phyloP scores from a whole-genome alignment of 2,888 invertebrate genomes.

The Glyphotaelius pellucidus region DNA sequence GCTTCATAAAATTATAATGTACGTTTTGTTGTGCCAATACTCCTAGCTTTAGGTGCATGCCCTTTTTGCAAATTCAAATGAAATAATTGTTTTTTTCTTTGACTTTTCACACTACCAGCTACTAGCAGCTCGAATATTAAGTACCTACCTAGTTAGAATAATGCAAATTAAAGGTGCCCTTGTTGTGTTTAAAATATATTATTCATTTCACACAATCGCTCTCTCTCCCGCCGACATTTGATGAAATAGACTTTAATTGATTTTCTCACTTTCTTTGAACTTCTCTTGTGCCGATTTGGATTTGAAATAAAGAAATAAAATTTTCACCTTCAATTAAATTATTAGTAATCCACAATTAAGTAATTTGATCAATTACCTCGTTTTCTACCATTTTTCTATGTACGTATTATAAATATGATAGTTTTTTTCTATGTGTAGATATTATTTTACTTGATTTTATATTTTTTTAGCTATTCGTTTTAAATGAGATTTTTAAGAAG shows the following conservation, averaged over 20 bases:
- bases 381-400: background rate
- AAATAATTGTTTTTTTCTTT: background rate
- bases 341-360: background rate
- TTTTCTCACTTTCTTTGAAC: background rate
- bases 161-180: background rate
- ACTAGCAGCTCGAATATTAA: background rate
- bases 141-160: background rate
- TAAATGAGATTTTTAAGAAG: background rate
- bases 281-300: background rate
- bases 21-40: slow-evolving; percentile 35
- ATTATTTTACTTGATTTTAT: background rate
- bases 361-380: background rate
- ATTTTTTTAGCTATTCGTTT: background rate
- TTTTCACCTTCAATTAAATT: background rate
- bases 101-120: background rate
- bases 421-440: background rate
- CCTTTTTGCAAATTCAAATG: background rate
- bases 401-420: background rate
- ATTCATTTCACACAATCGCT: background rate
- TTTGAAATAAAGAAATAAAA: background rate
- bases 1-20: background rate
- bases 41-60: background rate
- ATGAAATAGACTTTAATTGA: background rate
- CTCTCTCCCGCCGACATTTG: background rate
- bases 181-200: background rate